These are phyloP conservation scores for Brachionus sp. DNA, from an alignment of 1,140 invertebrate genomes.

Conservation along the genomic window DNA sequence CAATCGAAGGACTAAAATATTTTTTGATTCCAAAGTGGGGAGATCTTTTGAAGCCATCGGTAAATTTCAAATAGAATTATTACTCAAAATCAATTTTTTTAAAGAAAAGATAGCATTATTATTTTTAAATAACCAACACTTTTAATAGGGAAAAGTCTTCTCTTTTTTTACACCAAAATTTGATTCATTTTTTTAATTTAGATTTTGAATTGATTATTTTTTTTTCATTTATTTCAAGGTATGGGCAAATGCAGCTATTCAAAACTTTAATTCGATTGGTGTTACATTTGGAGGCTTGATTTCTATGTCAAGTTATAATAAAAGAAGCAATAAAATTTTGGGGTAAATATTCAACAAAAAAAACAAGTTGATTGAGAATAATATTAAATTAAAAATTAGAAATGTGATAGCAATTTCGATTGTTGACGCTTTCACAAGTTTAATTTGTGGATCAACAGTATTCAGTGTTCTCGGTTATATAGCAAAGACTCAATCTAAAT, in stretches of 20 bases:
- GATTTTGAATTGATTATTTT: neutral
- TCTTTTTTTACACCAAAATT: neutral
- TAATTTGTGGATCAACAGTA: conserved; percentile 56
- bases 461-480: conserved; percentile 57
- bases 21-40: conserved; percentile 82
- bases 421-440: conserved; percentile 53
- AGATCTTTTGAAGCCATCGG: conserved; percentile 74
- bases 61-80: neutral
- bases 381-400: neutral
- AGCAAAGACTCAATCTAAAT: conserved; percentile 52
- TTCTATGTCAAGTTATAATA: conserved; percentile 79
- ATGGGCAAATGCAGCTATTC: conserved; percentile 85
- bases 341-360: neutral
- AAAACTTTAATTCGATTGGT: conserved; percentile 87
- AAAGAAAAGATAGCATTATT: too few relatives aligned
- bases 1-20: conserved; percentile 72
- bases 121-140: too few relatives aligned
- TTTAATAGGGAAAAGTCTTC: too few relatives aligned
- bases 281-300: conserved; percentile 89
- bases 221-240: conserved; percentile 62
- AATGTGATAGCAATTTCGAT: conserved; percentile 4
- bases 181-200: neutral
- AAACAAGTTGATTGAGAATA: neutral
- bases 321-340: conserved; percentile 28
- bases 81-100: too few relatives aligned